phyloP scores from a whole-genome alignment of 2,888 invertebrate species.

The Lochmaea capreae region DNA sequence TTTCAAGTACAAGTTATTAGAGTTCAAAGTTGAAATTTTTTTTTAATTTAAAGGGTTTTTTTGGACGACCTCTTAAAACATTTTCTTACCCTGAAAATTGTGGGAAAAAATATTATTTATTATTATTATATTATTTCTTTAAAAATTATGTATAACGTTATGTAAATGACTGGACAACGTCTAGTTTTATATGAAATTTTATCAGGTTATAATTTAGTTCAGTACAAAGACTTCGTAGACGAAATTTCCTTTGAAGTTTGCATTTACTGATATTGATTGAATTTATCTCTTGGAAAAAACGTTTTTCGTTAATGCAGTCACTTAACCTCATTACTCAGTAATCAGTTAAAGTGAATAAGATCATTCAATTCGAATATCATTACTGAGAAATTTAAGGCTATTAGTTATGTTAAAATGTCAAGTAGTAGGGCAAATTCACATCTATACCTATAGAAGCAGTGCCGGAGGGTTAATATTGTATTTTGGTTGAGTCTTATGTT shows the following conservation, averaged over 20 bases:
- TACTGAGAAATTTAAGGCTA: not conserved
- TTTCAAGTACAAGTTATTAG: no score
- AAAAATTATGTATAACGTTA: no score
- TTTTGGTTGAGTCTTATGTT: no score
- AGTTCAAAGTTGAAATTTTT: no score
- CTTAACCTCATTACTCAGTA: slow-evolving; percentile 9
- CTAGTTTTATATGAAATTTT: not conserved
- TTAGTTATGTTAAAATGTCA: not conserved
- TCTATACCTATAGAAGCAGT: not conserved
- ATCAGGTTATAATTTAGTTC: not conserved
- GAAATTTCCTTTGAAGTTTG: not conserved
- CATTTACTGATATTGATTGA: not conserved
- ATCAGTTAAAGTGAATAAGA: slow-evolving; percentile 15
- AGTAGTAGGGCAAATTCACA: slow-evolving; percentile 9
- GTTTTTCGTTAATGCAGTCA: slow-evolving; percentile 14
- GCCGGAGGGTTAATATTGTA: not conserved
- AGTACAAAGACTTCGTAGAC: not conserved
- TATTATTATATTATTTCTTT: no score
- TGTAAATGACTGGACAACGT: not conserved
- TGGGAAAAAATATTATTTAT: no score
- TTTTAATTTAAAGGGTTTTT: no score
- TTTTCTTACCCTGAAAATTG: no score
- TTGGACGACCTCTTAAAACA: no score
- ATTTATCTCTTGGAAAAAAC: slow-evolving; percentile 8
- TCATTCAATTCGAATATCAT: slow-evolving; percentile 7